Evolutionary conservation across 2,113 vertebrate genomes (phyloP).

Genomic region (Tachycineta bicolor): DNA sequence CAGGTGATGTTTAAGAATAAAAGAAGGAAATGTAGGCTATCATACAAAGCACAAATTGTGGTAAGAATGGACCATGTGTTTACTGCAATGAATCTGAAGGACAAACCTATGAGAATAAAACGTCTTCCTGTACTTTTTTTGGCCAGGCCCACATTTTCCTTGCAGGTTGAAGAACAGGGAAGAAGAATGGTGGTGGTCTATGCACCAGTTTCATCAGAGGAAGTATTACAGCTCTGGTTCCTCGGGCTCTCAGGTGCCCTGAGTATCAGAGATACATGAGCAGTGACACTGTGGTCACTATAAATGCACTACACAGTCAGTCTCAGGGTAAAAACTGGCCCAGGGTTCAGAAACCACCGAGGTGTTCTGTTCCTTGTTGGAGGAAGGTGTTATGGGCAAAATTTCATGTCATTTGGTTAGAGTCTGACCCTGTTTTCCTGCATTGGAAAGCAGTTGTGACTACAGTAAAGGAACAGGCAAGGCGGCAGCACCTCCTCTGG

Average conservation of each 20-base stretch:
- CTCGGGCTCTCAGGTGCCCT: neutral
- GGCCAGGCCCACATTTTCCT: neutral
- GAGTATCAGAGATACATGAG: neutral
- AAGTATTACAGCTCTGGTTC: neutral
- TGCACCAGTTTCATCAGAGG: neutral
- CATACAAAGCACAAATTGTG: neutral
- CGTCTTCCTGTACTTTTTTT: neutral
- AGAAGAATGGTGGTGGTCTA: neutral
- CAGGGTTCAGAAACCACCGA: neutral
- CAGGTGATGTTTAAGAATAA: neutral
- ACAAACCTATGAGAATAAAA: neutral
- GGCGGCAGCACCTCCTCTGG: neutral
- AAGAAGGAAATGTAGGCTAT: neutral
- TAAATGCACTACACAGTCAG: neutral
- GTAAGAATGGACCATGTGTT: neutral
- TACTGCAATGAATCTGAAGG: neutral
- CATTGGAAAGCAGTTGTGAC: fast-evolving
- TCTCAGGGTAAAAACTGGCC: neutral
- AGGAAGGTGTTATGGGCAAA: fast-evolving
- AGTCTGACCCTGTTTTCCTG: neutral
- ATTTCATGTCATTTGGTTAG: neutral
- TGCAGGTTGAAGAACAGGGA: neutral
- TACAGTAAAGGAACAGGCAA: neutral
- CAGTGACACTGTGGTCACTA: neutral
- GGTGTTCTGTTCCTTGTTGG: neutral